Conservation (phyloP, 2,888 invertebrate species). For the Odontothrips loti region DNA sequence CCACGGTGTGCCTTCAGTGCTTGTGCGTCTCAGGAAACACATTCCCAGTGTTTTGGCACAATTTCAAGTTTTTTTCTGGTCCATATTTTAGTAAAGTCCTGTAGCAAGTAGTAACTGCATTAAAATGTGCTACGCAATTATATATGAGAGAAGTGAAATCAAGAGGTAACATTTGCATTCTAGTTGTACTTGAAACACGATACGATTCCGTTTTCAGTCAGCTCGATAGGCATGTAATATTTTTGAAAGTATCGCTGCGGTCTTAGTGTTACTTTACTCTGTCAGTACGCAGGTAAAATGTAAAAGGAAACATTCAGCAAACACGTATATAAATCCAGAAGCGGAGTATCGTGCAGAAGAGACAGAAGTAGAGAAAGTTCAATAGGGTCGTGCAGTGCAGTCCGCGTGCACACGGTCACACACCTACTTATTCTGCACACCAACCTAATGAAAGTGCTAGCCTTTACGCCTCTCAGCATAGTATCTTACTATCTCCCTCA, state of each 20-base stretch:
- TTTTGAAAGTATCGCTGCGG: too few relatives aligned
- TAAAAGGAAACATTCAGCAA: background rate
- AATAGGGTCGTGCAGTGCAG: constrained; percentile 8
- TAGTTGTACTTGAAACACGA: background rate
- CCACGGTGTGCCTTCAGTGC: background rate
- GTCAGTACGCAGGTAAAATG: too few relatives aligned
- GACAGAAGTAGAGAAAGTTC: constrained; percentile 9
- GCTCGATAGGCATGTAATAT: too few relatives aligned
- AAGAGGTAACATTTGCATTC: background rate
- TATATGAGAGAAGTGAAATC: too few relatives aligned
- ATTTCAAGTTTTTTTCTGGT: background rate
- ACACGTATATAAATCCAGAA: background rate
- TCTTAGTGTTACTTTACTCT: too few relatives aligned
- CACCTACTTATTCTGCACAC: constrained; percentile 4
- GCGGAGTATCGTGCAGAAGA: constrained; percentile 9
- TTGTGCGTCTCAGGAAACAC: background rate
- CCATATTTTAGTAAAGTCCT: background rate
- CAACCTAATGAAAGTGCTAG: background rate
- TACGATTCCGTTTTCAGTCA: too few relatives aligned
- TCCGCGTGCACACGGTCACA: constrained; percentile 17
- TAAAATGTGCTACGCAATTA: too few relatives aligned
- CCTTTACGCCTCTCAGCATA: too few relatives aligned
- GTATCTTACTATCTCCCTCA: too few relatives aligned
- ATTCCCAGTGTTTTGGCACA: background rate
- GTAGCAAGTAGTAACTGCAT: too few relatives aligned